Evolutionary conservation across 2,797 vertebrate genomes (phyloP), one percentile per base, ranked within the genome.

Genomic region (Pseudotriccus pelzelni): DNA sequence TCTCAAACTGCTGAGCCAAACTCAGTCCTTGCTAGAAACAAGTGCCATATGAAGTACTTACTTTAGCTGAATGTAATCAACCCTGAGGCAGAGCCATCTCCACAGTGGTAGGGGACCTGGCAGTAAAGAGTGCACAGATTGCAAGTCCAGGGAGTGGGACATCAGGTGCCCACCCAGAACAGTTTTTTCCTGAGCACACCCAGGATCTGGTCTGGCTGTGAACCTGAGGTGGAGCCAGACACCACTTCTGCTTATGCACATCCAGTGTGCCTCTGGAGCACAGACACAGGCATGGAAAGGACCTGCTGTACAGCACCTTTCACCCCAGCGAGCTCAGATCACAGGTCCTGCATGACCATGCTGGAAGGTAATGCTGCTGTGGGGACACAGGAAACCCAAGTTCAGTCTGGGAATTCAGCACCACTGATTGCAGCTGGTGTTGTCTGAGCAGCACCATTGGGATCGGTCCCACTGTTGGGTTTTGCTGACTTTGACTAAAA

Each of bases 91-190:
- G 39, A 85, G 64, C 37, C n/a, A 18, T 24, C 43, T 74, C 68
- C 27, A 0, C 2, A 7, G 82, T 15, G 22, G 60, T 1, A 23
- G 84, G 78, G 56, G 49, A 56, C 41, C 60, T 92, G 92, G 91
- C 92, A 89, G 52, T 6, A 39, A 39, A 60, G 47, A 36, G 64
- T 18, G 82, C 47, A 87, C 95, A 96, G 91, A 92, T 92, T 92
- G 91, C 53, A 70, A 22, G 7, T 44, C 28, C 68, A 44, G 64
- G 59, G 70, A 56, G 63, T 7, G n/a, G 60, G 58, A 7, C 78
- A 77, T 60, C 67, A 85, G 78, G 28, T 76, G 36, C 30, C 56
- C 52, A 30, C 67, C 52, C 63, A n/a, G 56, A 84, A n/a, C 77
- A 37, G 47, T 10, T 60, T 25, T 43, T 58, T 12, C 27, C 39